These are phyloP conservation scores for Cheirogaleus major DNA, from an alignment of 2,797 vertebrate genomes.

Conservation along the genomic window DNA sequence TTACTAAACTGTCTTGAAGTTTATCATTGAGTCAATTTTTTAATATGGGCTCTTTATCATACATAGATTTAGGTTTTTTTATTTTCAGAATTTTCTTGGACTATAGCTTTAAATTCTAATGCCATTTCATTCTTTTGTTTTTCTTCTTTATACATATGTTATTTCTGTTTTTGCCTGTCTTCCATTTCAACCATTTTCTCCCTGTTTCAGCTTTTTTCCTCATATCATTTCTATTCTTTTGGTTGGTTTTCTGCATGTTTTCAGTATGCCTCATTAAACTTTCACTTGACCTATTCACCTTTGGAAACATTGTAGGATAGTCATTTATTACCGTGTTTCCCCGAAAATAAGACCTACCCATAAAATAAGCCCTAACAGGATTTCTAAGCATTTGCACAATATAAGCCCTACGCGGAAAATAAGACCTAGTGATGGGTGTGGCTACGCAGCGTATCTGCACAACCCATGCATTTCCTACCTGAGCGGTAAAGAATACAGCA, in stretches of 20 bases:
- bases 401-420: too few relatives aligned
- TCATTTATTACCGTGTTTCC: neutral
- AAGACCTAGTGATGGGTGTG: too few relatives aligned
- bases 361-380: too few relatives aligned
- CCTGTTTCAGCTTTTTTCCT: neutral
- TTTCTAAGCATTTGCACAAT: too few relatives aligned
- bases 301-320: neutral
- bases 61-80: neutral
- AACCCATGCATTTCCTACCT: too few relatives aligned
- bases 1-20: neutral
- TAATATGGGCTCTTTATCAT: neutral
- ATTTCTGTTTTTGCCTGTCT: neutral
- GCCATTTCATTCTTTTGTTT: neutral
- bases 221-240: neutral
- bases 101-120: neutral
- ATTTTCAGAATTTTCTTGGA: neutral
- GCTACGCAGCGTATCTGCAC: too few relatives aligned
- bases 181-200: neutral
- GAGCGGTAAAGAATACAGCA: too few relatives aligned
- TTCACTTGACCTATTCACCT: neutral
- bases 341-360: too few relatives aligned
- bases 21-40: neutral
- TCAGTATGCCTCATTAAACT: neutral
- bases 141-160: neutral
- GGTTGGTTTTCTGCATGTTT: neutral